Conservation (phyloP, 2,797 vertebrate species). For the Propithecus perrieri region DNA sequence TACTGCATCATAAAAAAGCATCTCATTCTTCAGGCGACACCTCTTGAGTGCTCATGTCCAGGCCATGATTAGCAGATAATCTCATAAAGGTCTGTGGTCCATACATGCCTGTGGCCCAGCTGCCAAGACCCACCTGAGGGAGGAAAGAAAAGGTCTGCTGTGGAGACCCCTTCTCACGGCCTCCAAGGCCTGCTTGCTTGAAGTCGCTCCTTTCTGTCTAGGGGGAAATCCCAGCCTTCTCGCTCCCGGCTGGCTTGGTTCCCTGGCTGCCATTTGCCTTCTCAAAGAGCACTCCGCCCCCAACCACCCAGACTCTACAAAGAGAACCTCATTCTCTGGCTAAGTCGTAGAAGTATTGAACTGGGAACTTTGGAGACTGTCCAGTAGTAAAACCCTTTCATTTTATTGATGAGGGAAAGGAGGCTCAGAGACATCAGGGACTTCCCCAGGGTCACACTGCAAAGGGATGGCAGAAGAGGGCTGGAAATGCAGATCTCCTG, state of each 20-base stretch:
- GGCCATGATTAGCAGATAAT: slow-evolving; percentile 75
- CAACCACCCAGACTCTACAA: not conserved
- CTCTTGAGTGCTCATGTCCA: slow-evolving; percentile 67
- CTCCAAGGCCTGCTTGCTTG: not conserved
- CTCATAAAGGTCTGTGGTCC: slow-evolving; percentile 60
- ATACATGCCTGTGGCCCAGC: not conserved
- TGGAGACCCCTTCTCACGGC: not conserved
- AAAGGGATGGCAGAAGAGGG: not conserved
- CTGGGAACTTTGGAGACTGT: not conserved
- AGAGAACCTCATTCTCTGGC: not conserved
- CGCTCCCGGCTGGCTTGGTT: slow-evolving; percentile 55
- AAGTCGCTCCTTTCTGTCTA: not conserved
- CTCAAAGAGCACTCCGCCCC: not conserved
- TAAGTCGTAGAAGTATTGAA: not conserved
- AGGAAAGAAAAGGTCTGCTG: not conserved
- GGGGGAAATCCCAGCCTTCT: not conserved
- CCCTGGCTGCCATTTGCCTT: not conserved
- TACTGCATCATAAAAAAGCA: slow-evolving; percentile 80
- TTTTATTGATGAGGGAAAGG: not conserved
- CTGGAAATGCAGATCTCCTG: not conserved
- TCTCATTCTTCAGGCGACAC: slow-evolving; percentile 75
- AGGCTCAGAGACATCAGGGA: not conserved
- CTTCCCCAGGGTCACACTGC: not conserved
- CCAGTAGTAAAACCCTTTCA: not conserved
- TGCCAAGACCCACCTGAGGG: slow-evolving; percentile 58